Base-by-base conservation (phyloP, 2,113 vertebrate genomes). In the Campylomormyrus numenius region DNA sequence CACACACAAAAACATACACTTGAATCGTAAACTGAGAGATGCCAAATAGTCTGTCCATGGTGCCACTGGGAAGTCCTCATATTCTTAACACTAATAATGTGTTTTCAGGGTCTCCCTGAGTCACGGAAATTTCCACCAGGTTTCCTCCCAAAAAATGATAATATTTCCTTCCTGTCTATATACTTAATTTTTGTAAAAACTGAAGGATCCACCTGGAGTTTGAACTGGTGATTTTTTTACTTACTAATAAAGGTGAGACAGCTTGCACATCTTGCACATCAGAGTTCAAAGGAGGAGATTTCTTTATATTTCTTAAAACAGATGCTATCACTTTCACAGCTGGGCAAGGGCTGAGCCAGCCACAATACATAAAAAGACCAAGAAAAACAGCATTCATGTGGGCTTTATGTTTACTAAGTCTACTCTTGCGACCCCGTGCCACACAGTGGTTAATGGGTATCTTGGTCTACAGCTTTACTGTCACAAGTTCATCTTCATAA, bases 161-260 rank as follows among this genome's bases (percentile, higher is more conserved):
- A 5, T 1, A 39, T 80, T 80, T 80, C 15, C 50, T 50, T 56
- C 48, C 50, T 87, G 50, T 42, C 85, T 53, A 19, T 87, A 53
- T 9, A 53, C 15, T 39, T 17, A 56, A 2, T 7, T 19, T 35
- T 48, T 53, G 15, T 31, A 89, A 49, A 80, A 77, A 39, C 15
- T 31, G n/a, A 80, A 48, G 15, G 27, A 35, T 74, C 89, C 95
- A 94, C 95, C 95, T 94, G 45, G 45, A 86, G 24, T 27, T 31
- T 15, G 84, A 86, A 50, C 19, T 27, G 19, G n/a, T 13, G 48
- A 13, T 35, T 85, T 87, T 35, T 87, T 56, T 3, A 87, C 10
- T 87, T 56, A 56, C n/a, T 11, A 27, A 39, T 53, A 56, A 53
- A 87, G 48, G 50, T 53, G 31, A 53, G 27, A 39, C 85, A 87